A percentile compares a stretch with the other conserved stretches of the same genome.
phyloP scores from a whole-genome alignment of 2,888 invertebrate genomes.

The Lasioglossum zephyrum region DNA sequence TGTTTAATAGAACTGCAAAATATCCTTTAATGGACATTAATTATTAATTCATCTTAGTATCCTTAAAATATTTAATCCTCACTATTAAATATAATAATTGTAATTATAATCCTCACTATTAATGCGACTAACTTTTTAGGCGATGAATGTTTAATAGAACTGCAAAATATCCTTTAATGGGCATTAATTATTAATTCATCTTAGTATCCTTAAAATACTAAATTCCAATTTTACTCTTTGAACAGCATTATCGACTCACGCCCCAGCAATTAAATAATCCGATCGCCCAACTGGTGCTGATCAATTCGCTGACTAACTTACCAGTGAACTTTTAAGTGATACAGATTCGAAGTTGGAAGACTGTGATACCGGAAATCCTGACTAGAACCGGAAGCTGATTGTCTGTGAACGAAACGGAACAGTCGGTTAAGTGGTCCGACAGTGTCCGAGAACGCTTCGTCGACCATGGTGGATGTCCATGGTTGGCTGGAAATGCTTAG shows the following conservation, averaged over 20 bases:
- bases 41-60: neutral
- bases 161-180: neutral
- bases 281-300: neutral
- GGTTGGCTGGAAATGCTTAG: constrained; percentile 75
- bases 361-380: constrained; percentile 29
- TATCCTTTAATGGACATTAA: neutral
- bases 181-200: neutral
- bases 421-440: constrained; percentile 74
- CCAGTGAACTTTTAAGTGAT: neutral
- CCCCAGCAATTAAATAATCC: neutral
- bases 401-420: constrained; percentile 59
- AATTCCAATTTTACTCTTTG: neutral
- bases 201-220: neutral
- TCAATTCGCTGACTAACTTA: neutral
- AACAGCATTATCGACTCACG: neutral
- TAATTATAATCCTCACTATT: too few relatives aligned
- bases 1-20: neutral
- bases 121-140: neutral
- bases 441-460: constrained; percentile 68
- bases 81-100: too few relatives aligned
- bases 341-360: constrained; percentile 32
- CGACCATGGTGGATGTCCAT: constrained; percentile 56
- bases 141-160: neutral
- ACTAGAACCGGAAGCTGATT: constrained; percentile 61
- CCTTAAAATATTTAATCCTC: too few relatives aligned